phyloP scores from a whole-genome alignment of 1,140 invertebrate genomes.

The Procambarus clarkii region DNA sequence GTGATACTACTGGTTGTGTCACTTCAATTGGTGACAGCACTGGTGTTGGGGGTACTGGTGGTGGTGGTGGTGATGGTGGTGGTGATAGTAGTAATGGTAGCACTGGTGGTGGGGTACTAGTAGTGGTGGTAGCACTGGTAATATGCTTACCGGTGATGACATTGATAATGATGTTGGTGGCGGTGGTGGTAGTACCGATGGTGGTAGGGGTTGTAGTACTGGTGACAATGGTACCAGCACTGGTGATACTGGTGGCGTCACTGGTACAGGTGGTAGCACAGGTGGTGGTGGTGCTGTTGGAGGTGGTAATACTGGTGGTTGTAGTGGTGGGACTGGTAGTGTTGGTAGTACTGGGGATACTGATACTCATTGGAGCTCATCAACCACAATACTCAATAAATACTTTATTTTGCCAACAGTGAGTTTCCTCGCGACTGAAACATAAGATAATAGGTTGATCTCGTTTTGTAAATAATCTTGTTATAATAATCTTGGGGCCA shows the following conservation, averaged over 20 bases:
- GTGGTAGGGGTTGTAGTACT: background rate
- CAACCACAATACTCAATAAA: too few relatives aligned
- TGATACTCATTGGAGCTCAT: too few relatives aligned
- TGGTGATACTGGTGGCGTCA: background rate
- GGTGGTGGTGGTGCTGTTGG: too few relatives aligned
- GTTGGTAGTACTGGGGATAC: background rate
- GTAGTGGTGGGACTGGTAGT: too few relatives aligned
- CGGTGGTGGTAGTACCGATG: background rate
- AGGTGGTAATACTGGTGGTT: too few relatives aligned
- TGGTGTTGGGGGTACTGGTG: background rate
- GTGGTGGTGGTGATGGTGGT: background rate
- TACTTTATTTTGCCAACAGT: too few relatives aligned
- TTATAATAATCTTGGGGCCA: too few relatives aligned
- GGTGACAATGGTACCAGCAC: background rate
- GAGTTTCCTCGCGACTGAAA: too few relatives aligned
- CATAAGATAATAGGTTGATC: too few relatives aligned
- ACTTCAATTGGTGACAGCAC: background rate
- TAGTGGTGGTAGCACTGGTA: background rate
- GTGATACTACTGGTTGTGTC: too few relatives aligned
- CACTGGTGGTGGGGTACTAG: background rate
- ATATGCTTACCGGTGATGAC: background rate
- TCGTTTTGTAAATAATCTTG: too few relatives aligned
- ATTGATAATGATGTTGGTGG: background rate
- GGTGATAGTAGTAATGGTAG: background rate
- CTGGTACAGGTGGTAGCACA: background rate